These are phyloP conservation scores for Heteromurus nitidus DNA, from an alignment of 2,888 invertebrate genomes.

Conservation along the genomic window DNA sequence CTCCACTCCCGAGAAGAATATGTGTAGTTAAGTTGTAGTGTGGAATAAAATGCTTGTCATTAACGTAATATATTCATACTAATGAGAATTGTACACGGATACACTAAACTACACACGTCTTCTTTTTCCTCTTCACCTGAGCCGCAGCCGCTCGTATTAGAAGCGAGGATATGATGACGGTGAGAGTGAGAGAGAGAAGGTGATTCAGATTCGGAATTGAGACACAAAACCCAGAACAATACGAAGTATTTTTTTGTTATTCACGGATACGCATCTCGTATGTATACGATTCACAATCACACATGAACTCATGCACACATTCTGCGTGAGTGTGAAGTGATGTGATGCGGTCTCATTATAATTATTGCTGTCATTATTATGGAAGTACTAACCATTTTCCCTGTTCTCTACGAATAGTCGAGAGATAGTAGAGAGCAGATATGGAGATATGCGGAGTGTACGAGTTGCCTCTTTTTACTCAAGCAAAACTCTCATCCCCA, in stretches of 20 bases:
- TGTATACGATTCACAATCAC: no score
- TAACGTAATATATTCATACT: conserved; percentile 49
- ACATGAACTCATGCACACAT: not conserved
- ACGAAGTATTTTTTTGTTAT: not conserved
- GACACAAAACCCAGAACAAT: no score
- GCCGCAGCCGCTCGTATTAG: not conserved
- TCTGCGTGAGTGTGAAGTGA: conserved; percentile 16
- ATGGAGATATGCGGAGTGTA: no score
- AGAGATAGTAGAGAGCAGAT: no score
- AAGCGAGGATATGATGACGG: no score
- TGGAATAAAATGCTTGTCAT: conserved; percentile 50
- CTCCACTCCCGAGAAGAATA: no score
- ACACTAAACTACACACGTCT: not conserved
- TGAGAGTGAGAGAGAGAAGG: no score
- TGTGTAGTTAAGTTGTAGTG: no score
- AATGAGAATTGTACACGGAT: conserved; percentile 8
- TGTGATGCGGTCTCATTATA: conserved; percentile 47
- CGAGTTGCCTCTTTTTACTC: not conserved
- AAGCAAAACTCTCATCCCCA: not conserved
- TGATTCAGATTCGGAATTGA: no score
- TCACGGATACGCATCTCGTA: no score
- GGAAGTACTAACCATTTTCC: conserved; percentile 46
- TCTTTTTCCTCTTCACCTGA: not conserved
- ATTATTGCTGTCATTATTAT: conserved; percentile 43
- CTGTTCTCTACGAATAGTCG: no score